phyloP scores from a whole-genome alignment of 2,113 vertebrate genomes.

The Stigmatopora argus region DNA sequence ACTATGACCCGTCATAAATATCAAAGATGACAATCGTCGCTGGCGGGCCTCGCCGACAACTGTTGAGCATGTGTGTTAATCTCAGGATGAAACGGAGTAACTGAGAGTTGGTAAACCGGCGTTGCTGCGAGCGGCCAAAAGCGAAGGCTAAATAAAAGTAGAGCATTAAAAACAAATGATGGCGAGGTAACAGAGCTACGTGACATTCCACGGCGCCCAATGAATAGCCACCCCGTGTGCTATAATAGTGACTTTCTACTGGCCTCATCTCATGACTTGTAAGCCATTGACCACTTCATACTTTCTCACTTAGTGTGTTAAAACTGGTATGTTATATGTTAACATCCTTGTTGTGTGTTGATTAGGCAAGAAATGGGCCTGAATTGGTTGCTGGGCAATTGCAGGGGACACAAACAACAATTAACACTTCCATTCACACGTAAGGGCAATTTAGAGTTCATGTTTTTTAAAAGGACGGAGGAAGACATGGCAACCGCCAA shows the following conservation, averaged over 20 bases:
- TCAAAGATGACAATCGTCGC: not conserved
- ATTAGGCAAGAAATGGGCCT: not conserved
- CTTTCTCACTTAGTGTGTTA: too few species aligned
- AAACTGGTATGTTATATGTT: too few species aligned
- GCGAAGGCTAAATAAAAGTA: not conserved
- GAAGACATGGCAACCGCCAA: too few species aligned
- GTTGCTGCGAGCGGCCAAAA: not conserved
- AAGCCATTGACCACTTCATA: not conserved
- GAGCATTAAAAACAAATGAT: slow-evolving; percentile 1
- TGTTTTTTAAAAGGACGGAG: too few species aligned
- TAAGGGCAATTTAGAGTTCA: too few species aligned
- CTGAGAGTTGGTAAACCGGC: not conserved
- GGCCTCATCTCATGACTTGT: not conserved
- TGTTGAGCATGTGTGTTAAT: not conserved
- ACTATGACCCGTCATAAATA: not conserved
- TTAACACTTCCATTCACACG: too few species aligned
- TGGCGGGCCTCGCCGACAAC: not conserved
- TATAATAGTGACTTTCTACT: not conserved
- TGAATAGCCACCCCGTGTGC: not conserved
- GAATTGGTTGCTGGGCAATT: not conserved
- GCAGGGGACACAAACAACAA: too few species aligned
- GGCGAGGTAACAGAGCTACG: not conserved
- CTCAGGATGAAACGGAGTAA: not conserved
- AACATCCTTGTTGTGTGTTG: not conserved
- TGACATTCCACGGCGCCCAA: slow-evolving; percentile 4